A percentile compares a stretch with the other conserved stretches of the same genome.
phyloP scores from a whole-genome alignment of 2,113 vertebrate species.

The pig (Sus scrofa) region DNA sequence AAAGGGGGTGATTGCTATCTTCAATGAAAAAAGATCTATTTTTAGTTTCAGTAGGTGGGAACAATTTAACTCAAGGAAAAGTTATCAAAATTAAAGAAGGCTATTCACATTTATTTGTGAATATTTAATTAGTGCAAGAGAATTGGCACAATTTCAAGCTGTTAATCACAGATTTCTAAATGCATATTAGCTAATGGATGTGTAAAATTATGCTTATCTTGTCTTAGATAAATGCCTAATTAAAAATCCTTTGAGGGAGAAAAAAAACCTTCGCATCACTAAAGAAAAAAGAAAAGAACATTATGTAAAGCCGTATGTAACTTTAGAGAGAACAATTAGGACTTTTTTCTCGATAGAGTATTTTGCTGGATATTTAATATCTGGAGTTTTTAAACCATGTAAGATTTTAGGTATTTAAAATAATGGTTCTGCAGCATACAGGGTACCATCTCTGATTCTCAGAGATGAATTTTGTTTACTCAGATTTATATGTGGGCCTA shows the following conservation, averaged over 20 bases:
- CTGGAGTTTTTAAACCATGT: not conserved
- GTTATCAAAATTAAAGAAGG: constrained; percentile 70
- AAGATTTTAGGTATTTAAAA: constrained; percentile 39
- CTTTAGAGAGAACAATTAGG: not conserved
- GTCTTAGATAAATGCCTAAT: constrained; percentile 80
- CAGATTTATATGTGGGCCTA: constrained; percentile 13
- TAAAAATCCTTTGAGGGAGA: constrained; percentile 70
- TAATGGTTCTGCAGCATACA: not conserved
- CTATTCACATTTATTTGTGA: constrained; percentile 72
- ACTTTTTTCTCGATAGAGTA: not conserved
- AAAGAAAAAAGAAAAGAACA: constrained; percentile 33
- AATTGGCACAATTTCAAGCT: constrained; percentile 74
- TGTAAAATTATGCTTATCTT: constrained; percentile 77
- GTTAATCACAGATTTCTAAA: constrained; percentile 77
- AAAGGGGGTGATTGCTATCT: constrained; percentile 1
- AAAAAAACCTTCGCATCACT: constrained; percentile 68
- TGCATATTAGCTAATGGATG: constrained; percentile 72
- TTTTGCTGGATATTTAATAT: not conserved
- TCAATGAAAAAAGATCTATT: constrained; percentile 65
- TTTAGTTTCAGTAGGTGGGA: constrained; percentile 66
- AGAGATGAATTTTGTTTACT: constrained; percentile 50
- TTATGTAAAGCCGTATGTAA: constrained; percentile 36
- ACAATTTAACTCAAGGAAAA: constrained; percentile 70
- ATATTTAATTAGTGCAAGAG: constrained; percentile 76
- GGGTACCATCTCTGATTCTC: not conserved